Base-by-base conservation (phyloP, 2,888 invertebrate species). In the Dusona sp. region DNA sequence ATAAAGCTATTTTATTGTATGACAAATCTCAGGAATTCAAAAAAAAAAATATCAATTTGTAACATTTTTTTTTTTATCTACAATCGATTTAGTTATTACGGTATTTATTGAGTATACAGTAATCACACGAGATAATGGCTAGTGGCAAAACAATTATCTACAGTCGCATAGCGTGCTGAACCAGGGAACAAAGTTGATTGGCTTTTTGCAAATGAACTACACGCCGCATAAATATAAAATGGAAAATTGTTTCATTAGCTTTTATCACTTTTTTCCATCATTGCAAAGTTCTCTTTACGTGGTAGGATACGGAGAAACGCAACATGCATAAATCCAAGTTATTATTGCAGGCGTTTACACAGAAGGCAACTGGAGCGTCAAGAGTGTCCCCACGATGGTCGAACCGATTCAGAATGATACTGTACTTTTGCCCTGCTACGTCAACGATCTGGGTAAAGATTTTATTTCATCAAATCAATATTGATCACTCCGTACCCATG, bases 371-470 rank as follows among this genome's bases (percentile, higher is more conserved):
- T 94, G 95, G 94, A 95, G 95, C 67, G 97, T 97, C 91, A 96
- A 95, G 93, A 97, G 97, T 94, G 95, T 96, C 0, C 97, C 97
- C 0, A 97, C 97, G 6, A 96, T 96, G 3, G 96, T 97, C 67
- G 97, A 97, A 94, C 96, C 96, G 4, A 96, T 96, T 88, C 97
- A 97, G 93, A 97, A 97, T 90, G 97, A 97, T 88, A 97, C 97
- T 0, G 97, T 98, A 0, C 92, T 97, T 36, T 94, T 98, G 85
- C 98, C 98, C 0, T 98, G 98, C 92, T 96, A 97, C 92, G 95
- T 97, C 88, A 96, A 97, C 90, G 95, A 95, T 85, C 90, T 95
- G 33, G 96, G 97, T 96, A 95, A 96, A 95, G 93, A 57, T 36
- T 64, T 64, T 38, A 54, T 11, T 25, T 51, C 73, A 33, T 82